Percentiles rank a stretch among this genome's conserved stretches.
These are phyloP conservation scores for Drosophila limbata DNA, from an alignment of 2,888 invertebrate species.

Conservation along the genomic window DNA sequence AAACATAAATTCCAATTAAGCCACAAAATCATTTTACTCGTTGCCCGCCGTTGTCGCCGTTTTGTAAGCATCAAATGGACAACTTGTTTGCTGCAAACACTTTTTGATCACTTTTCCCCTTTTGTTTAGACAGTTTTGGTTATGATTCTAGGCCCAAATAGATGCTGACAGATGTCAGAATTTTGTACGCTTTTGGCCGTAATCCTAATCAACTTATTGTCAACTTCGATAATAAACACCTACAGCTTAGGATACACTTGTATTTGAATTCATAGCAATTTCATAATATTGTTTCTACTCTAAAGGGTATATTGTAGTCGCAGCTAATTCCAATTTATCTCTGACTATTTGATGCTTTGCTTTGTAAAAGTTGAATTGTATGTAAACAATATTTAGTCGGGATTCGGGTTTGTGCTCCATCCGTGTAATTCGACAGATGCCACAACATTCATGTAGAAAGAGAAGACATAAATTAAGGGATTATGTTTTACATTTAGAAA, in stretches of 20 bases:
- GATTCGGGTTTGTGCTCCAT: slow-evolving; percentile 8
- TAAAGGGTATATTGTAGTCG: not conserved
- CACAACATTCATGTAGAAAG: not conserved
- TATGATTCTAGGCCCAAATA: slow-evolving; percentile 39
- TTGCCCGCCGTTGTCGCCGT: slow-evolving; percentile 1
- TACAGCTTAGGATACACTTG: not conserved
- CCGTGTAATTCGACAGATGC: slow-evolving; percentile 2
- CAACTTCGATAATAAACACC: not conserved
- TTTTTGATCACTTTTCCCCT: slow-evolving; percentile 3
- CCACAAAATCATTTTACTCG: slow-evolving; percentile 35
- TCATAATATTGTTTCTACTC: not conserved
- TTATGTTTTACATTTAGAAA: slow-evolving; percentile 5
- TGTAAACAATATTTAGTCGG: slow-evolving; percentile 13
- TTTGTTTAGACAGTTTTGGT: not conserved
- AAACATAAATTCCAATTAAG: slow-evolving; percentile 42
- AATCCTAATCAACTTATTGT: slow-evolving; percentile 35
- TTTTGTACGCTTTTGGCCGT: slow-evolving; percentile 15
- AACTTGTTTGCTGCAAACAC: slow-evolving; percentile 16
- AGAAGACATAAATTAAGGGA: slow-evolving; percentile 12
- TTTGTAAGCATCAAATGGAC: slow-evolving; percentile 27
- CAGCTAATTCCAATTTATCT: not conserved
- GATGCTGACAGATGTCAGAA: slow-evolving; percentile 65
- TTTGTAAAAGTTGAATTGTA: slow-evolving; percentile 13
- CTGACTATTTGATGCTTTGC: not conserved
- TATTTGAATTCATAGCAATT: not conserved